Conservation (phyloP, 2,888 invertebrate species). For the Aricia artaxerxes region DNA sequence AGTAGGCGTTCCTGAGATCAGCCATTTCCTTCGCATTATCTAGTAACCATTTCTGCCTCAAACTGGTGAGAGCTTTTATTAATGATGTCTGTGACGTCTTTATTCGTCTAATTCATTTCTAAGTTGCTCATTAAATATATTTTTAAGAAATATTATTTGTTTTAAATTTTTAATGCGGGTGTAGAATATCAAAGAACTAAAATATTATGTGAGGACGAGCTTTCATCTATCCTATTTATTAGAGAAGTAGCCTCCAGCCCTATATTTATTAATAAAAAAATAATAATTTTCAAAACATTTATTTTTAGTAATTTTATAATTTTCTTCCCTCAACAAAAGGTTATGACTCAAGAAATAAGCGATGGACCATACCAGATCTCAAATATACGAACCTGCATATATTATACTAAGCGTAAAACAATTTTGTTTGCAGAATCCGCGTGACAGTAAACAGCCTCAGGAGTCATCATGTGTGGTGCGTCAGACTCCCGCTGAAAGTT, state of each 20-base stretch:
- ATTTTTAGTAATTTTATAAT: no score
- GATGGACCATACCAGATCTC: no score
- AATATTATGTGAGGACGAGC: not conserved
- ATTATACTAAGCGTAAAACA: not conserved
- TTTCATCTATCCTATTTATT: not conserved
- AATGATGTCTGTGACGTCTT: constrained; percentile 36
- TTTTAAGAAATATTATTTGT: not conserved
- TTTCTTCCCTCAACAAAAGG: no score
- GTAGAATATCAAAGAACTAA: constrained; percentile 6
- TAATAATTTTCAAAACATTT: no score
- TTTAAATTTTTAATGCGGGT: not conserved
- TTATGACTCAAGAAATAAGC: no score
- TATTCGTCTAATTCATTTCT: constrained; percentile 29
- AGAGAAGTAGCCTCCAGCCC: not conserved
- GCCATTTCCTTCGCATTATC: constrained; percentile 77
- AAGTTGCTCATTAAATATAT: not conserved
- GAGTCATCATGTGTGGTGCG: constrained; percentile 48
- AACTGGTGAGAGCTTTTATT: constrained; percentile 17
- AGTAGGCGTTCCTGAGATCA: constrained; percentile 68
- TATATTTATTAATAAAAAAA: not conserved
- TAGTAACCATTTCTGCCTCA: constrained; percentile 71
- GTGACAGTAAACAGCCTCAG: constrained; percentile 46
- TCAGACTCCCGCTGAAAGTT: constrained; percentile 48
- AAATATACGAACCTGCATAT: no score
- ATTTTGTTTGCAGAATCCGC: constrained; percentile 34